Evolutionary conservation across 2,888 invertebrate species (phyloP), one percentile per base, ranked within the genome.

Genomic region (Bombylius discolor): DNA sequence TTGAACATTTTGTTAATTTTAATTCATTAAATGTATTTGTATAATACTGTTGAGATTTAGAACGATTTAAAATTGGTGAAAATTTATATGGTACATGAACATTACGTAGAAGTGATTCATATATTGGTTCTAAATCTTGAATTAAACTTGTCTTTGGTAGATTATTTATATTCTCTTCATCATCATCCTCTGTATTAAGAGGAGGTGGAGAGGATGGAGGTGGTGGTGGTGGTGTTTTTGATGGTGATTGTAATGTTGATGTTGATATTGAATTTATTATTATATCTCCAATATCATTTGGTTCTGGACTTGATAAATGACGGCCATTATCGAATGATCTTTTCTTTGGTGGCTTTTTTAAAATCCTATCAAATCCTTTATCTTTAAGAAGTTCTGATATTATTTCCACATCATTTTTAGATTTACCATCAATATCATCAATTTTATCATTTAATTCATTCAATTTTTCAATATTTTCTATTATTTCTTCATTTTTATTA

Each of bases 321-420:
- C 61, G 52, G 31, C 62, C 62, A 53, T 65, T 66, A 42, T 67
- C 69, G 4, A 60, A 45, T 0, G 68, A 66, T 31, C 70, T 71
- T 64, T 74, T 74, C 70, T 73, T 78, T 60, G 86, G 82, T 64
- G 86, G 87, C 64, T 87, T 86, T 63, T 85, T 87, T 34, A 88
- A 75, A 48, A 89, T 77, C 61, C 86, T 83, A 62, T 89, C 87
- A 62, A 90, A 89, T 60, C 89, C 89, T 63, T 85, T 80, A 68
- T 89, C 86, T 81, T 89, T 83, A 6, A 92, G 73, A 13, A 91
- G 76, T 67, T 89, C 89, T 1, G 89, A 84, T 52, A 92, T 89
- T 51, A 92, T 73, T 53, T 74, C 69, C 0, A 71, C 69, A 62
- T 74, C 74, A 14, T 69, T 67, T 84, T 72, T 89, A 79, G 71